phyloP scores from a whole-genome alignment of 92 coral and sea anemone genomes.

The Palythoa caribaeorum region DNA sequence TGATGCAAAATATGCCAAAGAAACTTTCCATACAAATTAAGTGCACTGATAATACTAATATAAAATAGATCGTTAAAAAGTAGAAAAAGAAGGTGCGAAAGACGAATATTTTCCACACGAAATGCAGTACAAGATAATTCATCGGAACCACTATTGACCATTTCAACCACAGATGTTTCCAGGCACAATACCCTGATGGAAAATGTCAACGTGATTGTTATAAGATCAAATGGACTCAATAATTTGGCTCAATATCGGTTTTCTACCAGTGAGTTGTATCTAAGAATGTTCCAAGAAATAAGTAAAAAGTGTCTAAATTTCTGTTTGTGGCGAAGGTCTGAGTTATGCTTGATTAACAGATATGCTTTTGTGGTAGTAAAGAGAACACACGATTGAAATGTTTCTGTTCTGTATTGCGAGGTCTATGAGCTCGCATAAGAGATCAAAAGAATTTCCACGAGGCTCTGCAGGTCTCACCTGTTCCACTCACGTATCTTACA shows the following conservation, averaged over 20 bases:
- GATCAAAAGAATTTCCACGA: conserved; percentile 52
- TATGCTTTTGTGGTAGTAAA: neutral
- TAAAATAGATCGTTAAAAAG: neutral
- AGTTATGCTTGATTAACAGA: neutral
- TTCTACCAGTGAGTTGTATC: neutral
- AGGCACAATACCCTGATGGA: neutral
- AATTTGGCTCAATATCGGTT: neutral
- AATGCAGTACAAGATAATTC: neutral
- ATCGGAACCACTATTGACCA: neutral
- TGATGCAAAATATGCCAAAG: neutral
- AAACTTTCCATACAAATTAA: neutral
- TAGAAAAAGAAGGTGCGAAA: neutral
- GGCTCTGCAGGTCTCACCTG: conserved; percentile 81
- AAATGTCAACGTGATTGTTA: neutral
- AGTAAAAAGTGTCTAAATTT: neutral
- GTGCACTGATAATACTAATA: neutral
- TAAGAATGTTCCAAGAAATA: neutral
- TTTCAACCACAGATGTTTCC: neutral
- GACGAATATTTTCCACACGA: neutral
- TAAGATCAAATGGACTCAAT: neutral
- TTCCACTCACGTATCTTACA: conserved; percentile 52
- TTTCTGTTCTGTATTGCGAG: neutral
- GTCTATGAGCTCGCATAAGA: conserved; percentile 5
- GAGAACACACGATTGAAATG: no score
- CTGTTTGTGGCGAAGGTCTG: neutral